Conservation (phyloP, 2,113 vertebrate genomes). For the Uria aalge region DNA sequence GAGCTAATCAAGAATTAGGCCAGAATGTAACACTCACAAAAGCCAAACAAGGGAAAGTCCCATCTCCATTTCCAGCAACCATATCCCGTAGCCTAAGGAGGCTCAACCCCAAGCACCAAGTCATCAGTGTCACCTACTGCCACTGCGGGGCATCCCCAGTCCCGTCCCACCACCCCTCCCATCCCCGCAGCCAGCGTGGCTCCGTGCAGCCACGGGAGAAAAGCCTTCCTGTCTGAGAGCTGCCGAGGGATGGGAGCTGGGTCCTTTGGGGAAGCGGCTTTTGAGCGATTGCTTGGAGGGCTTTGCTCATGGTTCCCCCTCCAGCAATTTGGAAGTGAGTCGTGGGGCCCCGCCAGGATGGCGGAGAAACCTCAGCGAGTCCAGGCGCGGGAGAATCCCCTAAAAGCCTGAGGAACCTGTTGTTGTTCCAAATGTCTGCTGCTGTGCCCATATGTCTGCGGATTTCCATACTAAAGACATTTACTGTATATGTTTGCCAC, state of each 20-base stretch:
- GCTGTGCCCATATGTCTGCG: constrained; percentile 10
- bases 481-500: constrained; percentile 50
- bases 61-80: background rate
- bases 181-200: background rate
- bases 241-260: background rate
- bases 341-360: rapidly evolving
- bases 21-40: background rate
- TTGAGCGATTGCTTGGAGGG: background rate
- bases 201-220: background rate
- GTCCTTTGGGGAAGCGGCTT: background rate
- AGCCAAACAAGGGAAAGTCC: background rate
- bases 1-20: background rate
- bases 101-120: background rate
- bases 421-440: background rate
- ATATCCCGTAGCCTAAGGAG: background rate
- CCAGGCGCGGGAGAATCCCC: background rate
- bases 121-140: background rate
- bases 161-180: background rate
- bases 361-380: rapidly evolving
- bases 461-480: constrained; percentile 56
- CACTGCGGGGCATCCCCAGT: background rate
- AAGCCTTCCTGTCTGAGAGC: background rate
- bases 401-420: constrained; percentile 4
- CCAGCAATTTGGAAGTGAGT: background rate
- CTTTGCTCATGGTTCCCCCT: background rate